A percentile compares a stretch with the other conserved stretches of the same genome.
phyloP scores from a whole-genome alignment of 2,888 invertebrate genomes.

The Leptopilina drosophilae region DNA sequence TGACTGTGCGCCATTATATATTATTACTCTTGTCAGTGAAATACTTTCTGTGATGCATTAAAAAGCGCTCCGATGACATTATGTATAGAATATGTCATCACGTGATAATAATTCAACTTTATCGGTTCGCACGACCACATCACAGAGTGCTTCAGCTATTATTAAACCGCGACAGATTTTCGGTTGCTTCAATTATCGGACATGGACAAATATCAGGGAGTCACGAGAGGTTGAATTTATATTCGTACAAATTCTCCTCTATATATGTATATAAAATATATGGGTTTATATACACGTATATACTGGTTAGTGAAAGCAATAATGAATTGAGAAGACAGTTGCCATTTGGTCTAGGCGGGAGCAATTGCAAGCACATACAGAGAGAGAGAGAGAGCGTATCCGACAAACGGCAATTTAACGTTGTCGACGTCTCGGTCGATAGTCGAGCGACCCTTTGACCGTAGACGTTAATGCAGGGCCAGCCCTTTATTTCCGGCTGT shows the following conservation, averaged over 20 bases:
- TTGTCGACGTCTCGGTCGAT: conserved; percentile 43
- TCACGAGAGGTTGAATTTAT: conserved; percentile 8
- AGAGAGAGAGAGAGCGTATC: conserved; percentile 24
- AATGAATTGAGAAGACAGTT: conserved; percentile 21
- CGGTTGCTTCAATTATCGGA: background rate
- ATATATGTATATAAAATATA: background rate
- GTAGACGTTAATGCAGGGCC: conserved; percentile 52
- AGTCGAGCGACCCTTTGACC: conserved; percentile 50
- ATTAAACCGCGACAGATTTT: conserved; percentile 35
- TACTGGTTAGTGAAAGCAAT: background rate
- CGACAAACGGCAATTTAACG: conserved; percentile 71
- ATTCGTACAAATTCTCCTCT: conserved; percentile 3
- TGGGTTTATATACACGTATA: too few relatives aligned
- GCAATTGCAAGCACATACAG: conserved; percentile 3
- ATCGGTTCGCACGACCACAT: conserved; percentile 22
- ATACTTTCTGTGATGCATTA: background rate
- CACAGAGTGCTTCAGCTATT: conserved; percentile 17
- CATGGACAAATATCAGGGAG: conserved; percentile 23
- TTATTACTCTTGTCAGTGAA: background rate
- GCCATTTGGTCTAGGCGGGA: conserved; percentile 25
- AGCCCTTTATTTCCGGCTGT: conserved; percentile 55
- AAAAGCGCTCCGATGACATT: background rate
- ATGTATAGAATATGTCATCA: conserved; percentile 13
- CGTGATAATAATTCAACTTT: conserved; percentile 11
- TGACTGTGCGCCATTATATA: background rate